Evolutionary conservation across 2,113 vertebrate genomes (phyloP).

Genomic region (Shinisaurus crocodilurus): DNA sequence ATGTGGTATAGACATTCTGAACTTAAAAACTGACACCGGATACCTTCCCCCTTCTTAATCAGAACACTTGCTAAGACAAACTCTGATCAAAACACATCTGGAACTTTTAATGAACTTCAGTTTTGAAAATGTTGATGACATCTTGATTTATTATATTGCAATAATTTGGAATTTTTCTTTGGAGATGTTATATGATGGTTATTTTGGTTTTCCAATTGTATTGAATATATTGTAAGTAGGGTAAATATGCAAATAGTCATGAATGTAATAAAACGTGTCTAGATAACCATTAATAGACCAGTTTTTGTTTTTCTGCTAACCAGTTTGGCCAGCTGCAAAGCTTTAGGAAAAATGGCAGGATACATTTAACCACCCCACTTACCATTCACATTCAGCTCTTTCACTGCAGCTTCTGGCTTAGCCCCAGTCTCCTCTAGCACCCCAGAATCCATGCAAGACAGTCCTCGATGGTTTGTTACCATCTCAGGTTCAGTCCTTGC

Average conservation of each 20-base stretch:
- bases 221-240: background rate
- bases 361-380: constrained; percentile 3
- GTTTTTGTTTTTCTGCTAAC: background rate
- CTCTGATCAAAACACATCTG: background rate
- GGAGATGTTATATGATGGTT: background rate
- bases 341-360: background rate
- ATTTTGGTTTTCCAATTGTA: background rate
- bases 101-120: background rate
- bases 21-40: background rate
- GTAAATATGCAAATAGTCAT: background rate
- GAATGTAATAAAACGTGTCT: background rate
- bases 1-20: background rate
- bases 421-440: constrained; percentile 66
- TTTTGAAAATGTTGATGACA: background rate
- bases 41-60: background rate
- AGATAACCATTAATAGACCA: background rate
- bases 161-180: background rate
- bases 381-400: constrained; percentile 88
- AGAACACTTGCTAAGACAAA: background rate
- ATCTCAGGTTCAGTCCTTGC: constrained; percentile 79
- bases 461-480: constrained; percentile 80
- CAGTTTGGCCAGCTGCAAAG: background rate
- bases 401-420: constrained; percentile 74
- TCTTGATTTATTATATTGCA: background rate
- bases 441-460: constrained; percentile 68